Conservation (phyloP, 2,113 vertebrate genomes). For the Stigmatopora argus region DNA sequence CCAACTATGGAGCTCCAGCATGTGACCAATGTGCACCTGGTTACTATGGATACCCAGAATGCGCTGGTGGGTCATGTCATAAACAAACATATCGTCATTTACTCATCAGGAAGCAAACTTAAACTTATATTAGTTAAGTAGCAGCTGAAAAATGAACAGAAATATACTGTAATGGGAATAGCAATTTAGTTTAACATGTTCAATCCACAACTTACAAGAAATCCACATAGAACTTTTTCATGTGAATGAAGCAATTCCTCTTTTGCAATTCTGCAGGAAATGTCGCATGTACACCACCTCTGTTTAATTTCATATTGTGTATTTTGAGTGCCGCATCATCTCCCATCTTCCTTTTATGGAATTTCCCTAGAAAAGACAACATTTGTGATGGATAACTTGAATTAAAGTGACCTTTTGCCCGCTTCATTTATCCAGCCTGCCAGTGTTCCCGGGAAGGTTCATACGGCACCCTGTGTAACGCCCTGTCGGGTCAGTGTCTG, state of each 20-base stretch:
- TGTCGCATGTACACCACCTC: conserved; percentile 9
- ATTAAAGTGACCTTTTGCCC: background rate
- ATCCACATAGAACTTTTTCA: background rate
- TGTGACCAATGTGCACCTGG: conserved; percentile 69
- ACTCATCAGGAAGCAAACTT: too few species aligned
- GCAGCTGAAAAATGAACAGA: background rate
- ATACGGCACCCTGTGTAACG: conserved; percentile 63
- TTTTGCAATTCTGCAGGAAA: background rate
- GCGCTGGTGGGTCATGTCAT: conserved; percentile 61
- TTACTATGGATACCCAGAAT: conserved; percentile 73
- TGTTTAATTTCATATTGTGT: conserved; percentile 12
- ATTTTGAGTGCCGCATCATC: conserved; percentile 12
- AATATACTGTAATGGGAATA: background rate
- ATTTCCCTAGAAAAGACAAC: conserved; percentile 22
- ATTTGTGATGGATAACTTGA: background rate
- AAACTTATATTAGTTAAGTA: too few species aligned
- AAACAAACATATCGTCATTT: background rate
- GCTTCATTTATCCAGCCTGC: conserved; percentile 69
- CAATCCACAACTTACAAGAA: too few species aligned
- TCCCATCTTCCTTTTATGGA: conserved; percentile 35
- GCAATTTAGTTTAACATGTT: background rate
- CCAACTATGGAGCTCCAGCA: conserved; percentile 56
- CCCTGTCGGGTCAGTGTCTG: conserved; percentile 72
- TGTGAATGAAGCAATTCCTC: background rate
- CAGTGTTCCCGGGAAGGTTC: conserved; percentile 75